Base-by-base conservation (phyloP, 2,888 invertebrate species). In the Colletes collaris region DNA sequence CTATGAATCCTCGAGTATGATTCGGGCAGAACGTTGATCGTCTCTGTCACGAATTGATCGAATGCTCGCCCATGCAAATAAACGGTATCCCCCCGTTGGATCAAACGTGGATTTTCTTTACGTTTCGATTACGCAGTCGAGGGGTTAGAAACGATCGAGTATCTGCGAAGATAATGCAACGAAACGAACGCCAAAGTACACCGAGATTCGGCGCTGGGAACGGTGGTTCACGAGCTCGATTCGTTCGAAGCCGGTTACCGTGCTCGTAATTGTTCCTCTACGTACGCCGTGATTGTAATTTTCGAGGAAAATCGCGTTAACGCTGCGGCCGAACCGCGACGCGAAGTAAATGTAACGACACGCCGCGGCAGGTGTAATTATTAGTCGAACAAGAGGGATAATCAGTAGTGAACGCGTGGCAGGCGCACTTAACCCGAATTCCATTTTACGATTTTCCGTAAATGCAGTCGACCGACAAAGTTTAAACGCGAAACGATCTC, bases 231-330 rank as follows among this genome's bases (percentile, higher is more conserved):
- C 59, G 65, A 58, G 73, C 63, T 68, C 63, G 66, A 79, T 83
- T 85, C 80, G 76, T 81, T 74, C 65, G 60, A 65, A 37, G 63
- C 63, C 70, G 44, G 44, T 27, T 27, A 52, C 71, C 58, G 19
- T 53, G 62, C 50, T 60, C 64, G 70, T 75, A 75, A 85, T 85
- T 83, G 86, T 85, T 84, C 84, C 78, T 83, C 78, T 69, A 73
- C 75, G 65, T 72, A 63, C 76, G 76, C 76, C 70, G 76, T 70
- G 79, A 86, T 84, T 82, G 86, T 86, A 84, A 86, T 86, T 86
- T 84, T 77, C 86, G 70, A 37, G 74, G 85, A 83, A 83, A 86
- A 87, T 86, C 81, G 86, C 76, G 76, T 86, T 86, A 86, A 75
- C 86, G 81, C 73, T 76, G 79, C 82, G 84, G 82, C 69, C 77